These are phyloP conservation scores for Mormyrops boulengeri DNA, from an alignment of 2,797 vertebrate genomes.

Conservation along the genomic window DNA sequence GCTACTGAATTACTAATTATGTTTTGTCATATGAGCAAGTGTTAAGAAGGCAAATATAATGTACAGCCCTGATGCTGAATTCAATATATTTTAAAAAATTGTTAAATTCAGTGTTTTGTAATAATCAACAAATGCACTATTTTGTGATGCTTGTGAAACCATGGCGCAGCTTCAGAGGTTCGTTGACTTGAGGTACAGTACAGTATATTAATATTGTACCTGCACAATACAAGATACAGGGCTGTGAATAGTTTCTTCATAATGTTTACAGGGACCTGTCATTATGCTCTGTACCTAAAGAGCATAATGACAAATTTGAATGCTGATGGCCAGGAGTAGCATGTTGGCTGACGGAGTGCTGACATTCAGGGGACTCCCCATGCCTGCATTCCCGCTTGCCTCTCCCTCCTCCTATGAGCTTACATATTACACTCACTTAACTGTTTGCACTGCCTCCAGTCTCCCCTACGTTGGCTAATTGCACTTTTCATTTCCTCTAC, in stretches of 20 bases:
- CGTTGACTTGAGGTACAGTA: background rate
- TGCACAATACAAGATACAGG: background rate
- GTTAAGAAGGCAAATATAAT: background rate
- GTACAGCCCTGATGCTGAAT: background rate
- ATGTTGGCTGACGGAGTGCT: background rate
- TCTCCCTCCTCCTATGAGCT: background rate
- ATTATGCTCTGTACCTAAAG: background rate
- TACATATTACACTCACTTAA: background rate
- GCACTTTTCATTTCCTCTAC: background rate
- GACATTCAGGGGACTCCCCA: background rate
- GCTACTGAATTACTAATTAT: background rate
- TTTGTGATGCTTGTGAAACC: background rate
- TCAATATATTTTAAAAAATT: background rate
- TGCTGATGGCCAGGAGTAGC: background rate
- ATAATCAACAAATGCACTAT: background rate
- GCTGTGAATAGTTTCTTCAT: background rate
- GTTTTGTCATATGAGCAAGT: background rate
- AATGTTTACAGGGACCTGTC: background rate
- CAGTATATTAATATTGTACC: background rate
- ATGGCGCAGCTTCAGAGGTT: background rate
- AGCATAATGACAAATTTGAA: background rate
- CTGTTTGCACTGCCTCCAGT: background rate
- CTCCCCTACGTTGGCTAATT: background rate
- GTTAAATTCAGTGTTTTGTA: background rate
- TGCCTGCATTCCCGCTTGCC: background rate